Conservation (phyloP, 2,888 invertebrate species). For the Dinocampus coccinellae region DNA sequence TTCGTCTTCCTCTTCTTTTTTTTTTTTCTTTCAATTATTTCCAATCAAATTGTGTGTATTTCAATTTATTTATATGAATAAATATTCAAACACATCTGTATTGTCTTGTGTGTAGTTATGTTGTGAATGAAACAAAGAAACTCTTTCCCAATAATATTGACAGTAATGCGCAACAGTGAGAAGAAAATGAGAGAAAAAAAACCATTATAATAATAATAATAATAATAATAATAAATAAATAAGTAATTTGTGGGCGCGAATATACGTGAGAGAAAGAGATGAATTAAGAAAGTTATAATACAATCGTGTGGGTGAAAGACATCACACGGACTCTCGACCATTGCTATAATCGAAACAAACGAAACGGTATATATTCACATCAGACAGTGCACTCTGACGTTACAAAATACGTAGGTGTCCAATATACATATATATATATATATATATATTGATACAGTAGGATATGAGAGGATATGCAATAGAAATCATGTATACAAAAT, state of each 20-base stretch:
- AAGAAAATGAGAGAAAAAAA: too few species aligned
- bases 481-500: constrained; percentile 43
- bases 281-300: neutral
- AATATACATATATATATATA: neutral
- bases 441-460: neutral
- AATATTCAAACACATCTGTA: neutral
- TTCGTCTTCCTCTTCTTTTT: too few species aligned
- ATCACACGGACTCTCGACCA: neutral
- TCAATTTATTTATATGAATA: neutral
- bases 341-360: constrained; percentile 1
- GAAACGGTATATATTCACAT: constrained; percentile 8
- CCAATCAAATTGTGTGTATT: too few species aligned
- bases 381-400: neutral
- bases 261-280: neutral
- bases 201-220: too few species aligned
- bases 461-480: constrained; percentile 4
- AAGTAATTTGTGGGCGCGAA: constrained; percentile 6
- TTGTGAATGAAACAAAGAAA: neutral
- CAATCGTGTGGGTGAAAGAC: constrained; percentile 6
- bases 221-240: too few species aligned
- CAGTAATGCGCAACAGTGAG: too few species aligned
- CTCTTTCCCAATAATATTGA: neutral
- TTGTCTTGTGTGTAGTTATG: neutral
- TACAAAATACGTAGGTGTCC: neutral
- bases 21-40: too few species aligned